Evolutionary conservation across 2,888 invertebrate species (phyloP), one percentile per base, ranked within the genome.

Genomic region (Papilio protenor): DNA sequence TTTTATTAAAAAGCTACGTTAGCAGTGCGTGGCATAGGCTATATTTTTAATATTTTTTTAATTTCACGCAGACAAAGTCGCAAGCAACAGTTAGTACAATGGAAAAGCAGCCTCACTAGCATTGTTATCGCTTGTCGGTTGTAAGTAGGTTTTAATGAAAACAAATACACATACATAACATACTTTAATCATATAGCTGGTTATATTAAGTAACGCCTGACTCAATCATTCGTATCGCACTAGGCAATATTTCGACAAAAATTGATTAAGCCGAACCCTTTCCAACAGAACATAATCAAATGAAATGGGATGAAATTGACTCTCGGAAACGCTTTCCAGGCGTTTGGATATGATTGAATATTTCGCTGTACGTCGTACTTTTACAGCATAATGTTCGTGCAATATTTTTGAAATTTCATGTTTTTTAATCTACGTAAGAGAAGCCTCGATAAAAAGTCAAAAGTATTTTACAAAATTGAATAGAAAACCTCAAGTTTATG

Each of bases 211-310:
- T 88, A 88, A 80, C 81, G 81, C 81, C 82, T 79, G 81, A 83
- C 83, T 78, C 79, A 79, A 84, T 83, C 83, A 85, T 84, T 71
- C 75, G 81, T 66, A 75, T 70, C 71, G 75, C 83, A 81, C 80
- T 87, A 87, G 87, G 88, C 88, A 89, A 89, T 89, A 89, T 89
- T 90, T 86, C 86, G 84, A 79, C 85, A 83, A 90, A 91, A 91
- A 90, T 88, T 88, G 90, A 91, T 92, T 90, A 91, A 87, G 86
- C 85, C 83, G 85, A 86, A 85, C 90, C 89, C 88, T 88, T 90
- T 86, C 88, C 84, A 83, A 86, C 85, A 86, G 85, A 84, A 82
- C 85, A 85, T 90, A 90, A 91, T 91, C 87, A 89, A 90, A 91
- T 91, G 87, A 89, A 82, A 85, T 75, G 81, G 83, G 82, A 80